Conservation (phyloP, 23 tunicate genomes). For the Oikopleura albicans region DNA sequence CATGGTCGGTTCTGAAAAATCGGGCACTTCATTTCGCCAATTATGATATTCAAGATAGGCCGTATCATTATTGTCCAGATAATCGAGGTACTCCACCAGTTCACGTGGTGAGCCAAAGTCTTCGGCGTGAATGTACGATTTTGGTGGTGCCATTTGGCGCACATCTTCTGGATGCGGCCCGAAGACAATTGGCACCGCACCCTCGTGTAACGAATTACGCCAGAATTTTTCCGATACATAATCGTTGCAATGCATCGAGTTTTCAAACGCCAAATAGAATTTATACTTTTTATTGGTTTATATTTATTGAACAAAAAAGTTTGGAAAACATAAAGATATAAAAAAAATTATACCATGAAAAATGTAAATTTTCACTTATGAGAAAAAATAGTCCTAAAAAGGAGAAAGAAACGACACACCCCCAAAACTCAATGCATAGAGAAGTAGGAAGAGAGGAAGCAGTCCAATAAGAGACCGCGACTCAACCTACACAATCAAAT, state of each 20-base stretch:
- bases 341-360: too few species aligned
- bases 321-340: too few species aligned
- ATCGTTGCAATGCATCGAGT: constrained; percentile 14
- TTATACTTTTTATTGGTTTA: background rate
- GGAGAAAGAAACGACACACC: too few species aligned
- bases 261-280: constrained; percentile 12
- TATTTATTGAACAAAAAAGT: too few species aligned
- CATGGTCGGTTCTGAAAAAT: background rate
- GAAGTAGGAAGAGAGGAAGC: too few species aligned
- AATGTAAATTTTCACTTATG: too few species aligned
- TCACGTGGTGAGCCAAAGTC: constrained; percentile 22
- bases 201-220: constrained; percentile 17
- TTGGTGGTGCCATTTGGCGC: constrained; percentile 25
- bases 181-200: constrained; percentile 31
- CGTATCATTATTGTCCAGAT: background rate
- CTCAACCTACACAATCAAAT: too few species aligned
- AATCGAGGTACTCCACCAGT: constrained; percentile 28
- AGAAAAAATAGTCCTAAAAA: too few species aligned
- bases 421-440: too few species aligned
- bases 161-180: constrained; percentile 23
- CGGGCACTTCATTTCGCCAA: background rate
- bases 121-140: constrained; percentile 27
- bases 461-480: too few species aligned
- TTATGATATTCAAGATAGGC: constrained; percentile 4
- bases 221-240: constrained; percentile 28